phyloP scores from a whole-genome alignment of 1,140 invertebrate genomes.

The Rhyacophila brunnea region DNA sequence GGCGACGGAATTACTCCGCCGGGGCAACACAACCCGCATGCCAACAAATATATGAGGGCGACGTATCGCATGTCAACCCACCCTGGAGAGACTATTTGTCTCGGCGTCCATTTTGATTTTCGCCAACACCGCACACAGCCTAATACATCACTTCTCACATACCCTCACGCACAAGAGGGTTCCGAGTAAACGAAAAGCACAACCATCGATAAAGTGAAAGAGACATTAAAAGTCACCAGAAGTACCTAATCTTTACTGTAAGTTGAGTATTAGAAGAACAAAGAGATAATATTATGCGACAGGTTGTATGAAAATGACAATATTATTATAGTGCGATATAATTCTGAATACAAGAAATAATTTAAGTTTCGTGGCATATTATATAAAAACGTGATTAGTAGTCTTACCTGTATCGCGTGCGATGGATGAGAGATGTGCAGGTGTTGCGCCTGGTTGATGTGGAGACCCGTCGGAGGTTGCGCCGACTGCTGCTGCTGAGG shows the following conservation, averaged over 20 bases:
- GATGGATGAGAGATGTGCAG: slow-evolving; percentile 78
- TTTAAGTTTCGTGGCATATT: too few species aligned
- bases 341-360: too few species aligned
- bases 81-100: slow-evolving; percentile 16
- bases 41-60: slow-evolving; percentile 12
- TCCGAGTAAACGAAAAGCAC: not conserved
- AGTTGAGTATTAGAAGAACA: too few species aligned
- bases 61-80: slow-evolving; percentile 5
- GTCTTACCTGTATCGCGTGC: slow-evolving; percentile 70
- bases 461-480: slow-evolving; percentile 62
- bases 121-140: slow-evolving; percentile 6
- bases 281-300: too few species aligned
- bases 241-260: too few species aligned
- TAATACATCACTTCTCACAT: too few species aligned
- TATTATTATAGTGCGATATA: too few species aligned
- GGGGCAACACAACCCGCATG: slow-evolving; percentile 4
- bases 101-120: slow-evolving; percentile 20
- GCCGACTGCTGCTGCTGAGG: slow-evolving; percentile 56
- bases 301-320: too few species aligned
- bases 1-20: not conserved
- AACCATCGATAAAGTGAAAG: too few species aligned
- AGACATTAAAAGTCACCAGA: too few species aligned
- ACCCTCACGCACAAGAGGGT: slow-evolving; percentile 3
- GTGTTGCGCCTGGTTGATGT: slow-evolving; percentile 84
- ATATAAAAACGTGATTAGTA: not conserved